These are phyloP conservation scores for Odocoileus hemionus DNA, from an alignment of 2,113 vertebrate species.

Conservation along the genomic window DNA sequence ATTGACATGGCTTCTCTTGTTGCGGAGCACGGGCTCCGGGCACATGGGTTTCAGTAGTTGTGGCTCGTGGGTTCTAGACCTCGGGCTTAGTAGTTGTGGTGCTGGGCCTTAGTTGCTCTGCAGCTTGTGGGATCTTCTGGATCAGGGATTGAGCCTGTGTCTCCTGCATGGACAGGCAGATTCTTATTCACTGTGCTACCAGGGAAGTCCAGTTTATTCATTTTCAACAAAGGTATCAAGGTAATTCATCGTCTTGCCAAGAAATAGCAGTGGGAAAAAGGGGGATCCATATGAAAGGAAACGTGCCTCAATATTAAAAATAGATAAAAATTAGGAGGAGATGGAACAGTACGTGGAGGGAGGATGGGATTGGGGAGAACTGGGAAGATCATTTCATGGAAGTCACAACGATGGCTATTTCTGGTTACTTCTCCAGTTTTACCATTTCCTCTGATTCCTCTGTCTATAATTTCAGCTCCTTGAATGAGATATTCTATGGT, in stretches of 20 bases:
- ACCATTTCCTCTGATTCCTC: not conserved
- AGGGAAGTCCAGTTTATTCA: not conserved
- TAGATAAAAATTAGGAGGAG: not conserved
- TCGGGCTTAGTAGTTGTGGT: not conserved
- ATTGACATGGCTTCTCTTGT: not conserved
- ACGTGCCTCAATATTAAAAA: not conserved
- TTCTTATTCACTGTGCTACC: not conserved
- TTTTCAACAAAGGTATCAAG: not conserved
- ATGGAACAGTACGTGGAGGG: no score
- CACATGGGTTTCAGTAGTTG: not conserved
- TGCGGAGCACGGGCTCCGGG: fast-evolving
- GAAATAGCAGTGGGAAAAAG: not conserved
- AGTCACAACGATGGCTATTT: not conserved
- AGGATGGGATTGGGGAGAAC: not conserved
- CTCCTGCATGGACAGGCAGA: not conserved
- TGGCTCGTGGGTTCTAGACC: not conserved
- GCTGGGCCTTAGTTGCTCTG: not conserved
- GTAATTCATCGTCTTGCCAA: not conserved
- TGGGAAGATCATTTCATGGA: not conserved
- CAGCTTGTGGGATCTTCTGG: not conserved
- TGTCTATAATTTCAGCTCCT: not conserved
- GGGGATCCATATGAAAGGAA: no score
- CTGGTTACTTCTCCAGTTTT: not conserved
- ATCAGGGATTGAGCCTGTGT: not conserved
- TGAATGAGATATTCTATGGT: not conserved